A percentile compares a stretch with the other conserved stretches of the same genome.
These are phyloP conservation scores for Emydoidea blandingii DNA, from an alignment of 2,797 vertebrate species.

Conservation along the genomic window DNA sequence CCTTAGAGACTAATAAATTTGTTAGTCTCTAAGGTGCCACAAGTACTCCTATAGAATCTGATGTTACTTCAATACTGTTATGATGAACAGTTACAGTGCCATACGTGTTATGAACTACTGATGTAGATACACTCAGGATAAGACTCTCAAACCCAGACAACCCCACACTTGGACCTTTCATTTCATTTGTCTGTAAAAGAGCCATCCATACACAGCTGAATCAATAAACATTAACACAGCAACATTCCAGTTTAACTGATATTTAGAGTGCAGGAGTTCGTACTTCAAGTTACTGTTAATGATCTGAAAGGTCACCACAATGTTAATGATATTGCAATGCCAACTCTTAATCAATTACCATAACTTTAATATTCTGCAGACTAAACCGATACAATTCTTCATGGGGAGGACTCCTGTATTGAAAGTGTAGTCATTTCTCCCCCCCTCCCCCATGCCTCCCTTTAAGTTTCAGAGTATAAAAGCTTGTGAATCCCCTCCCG, in stretches of 20 bases:
- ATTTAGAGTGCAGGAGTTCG: not conserved
- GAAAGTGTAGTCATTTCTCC: not conserved
- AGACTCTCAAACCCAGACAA: not conserved
- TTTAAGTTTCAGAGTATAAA: not conserved
- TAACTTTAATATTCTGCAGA: not conserved
- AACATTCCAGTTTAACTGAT: not conserved
- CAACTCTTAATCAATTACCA: not conserved
- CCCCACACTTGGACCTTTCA: not conserved
- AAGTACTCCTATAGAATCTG: not conserved
- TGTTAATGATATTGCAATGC: not conserved
- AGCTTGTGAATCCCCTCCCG: not conserved
- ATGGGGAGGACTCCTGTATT: not conserved
- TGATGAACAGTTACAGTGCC: not conserved
- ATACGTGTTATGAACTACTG: not conserved
- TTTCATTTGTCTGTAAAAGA: not conserved
- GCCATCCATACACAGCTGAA: not conserved
- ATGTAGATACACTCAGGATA: not conserved
- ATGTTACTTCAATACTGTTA: not conserved
- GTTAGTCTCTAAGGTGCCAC: no score
- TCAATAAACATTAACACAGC: not conserved
- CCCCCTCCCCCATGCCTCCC: no score
- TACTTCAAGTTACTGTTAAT: not conserved
- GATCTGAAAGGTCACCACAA: not conserved
- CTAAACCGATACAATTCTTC: not conserved
- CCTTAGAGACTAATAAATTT: no score